Evolutionary conservation across 2,797 vertebrate species (phyloP).

Genomic region (Pitangus sulphuratus): DNA sequence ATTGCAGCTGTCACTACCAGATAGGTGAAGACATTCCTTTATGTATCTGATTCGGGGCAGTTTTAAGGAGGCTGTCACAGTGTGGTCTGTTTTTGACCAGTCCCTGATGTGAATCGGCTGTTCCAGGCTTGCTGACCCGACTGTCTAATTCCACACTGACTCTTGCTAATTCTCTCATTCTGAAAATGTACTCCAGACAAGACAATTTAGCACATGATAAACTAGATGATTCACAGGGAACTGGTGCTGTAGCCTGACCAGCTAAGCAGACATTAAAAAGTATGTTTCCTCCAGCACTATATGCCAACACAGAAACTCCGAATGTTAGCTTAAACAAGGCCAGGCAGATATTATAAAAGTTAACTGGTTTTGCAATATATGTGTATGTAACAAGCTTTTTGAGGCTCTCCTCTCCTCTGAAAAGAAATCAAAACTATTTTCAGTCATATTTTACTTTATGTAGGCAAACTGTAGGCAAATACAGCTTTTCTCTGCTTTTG

Average conservation of each 20-base stretch:
- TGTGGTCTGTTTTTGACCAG: not conserved
- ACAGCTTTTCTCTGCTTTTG: not conserved
- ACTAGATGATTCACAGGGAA: not conserved
- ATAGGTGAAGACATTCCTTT: slow-evolving; percentile 46
- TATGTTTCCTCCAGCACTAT: not conserved
- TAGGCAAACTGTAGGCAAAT: not conserved
- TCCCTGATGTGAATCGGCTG: not conserved
- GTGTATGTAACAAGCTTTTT: not conserved
- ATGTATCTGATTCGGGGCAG: slow-evolving; percentile 28
- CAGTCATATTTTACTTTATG: not conserved
- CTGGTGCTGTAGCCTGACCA: not conserved
- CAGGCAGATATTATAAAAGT: not conserved
- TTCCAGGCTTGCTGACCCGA: not conserved
- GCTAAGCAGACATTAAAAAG: not conserved
- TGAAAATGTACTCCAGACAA: not conserved
- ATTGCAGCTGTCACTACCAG: slow-evolving; percentile 42
- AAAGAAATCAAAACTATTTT: not conserved
- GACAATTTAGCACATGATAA: not conserved
- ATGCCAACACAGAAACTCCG: not conserved
- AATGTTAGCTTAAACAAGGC: not conserved
- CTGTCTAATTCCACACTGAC: not conserved
- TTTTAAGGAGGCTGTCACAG: slow-evolving; percentile 74
- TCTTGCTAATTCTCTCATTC: not conserved
- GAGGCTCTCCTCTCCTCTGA: not conserved
- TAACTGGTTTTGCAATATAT: not conserved